These are phyloP conservation scores for Nemoura dubitans DNA, from an alignment of 2,888 invertebrate species.

Conservation along the genomic window DNA sequence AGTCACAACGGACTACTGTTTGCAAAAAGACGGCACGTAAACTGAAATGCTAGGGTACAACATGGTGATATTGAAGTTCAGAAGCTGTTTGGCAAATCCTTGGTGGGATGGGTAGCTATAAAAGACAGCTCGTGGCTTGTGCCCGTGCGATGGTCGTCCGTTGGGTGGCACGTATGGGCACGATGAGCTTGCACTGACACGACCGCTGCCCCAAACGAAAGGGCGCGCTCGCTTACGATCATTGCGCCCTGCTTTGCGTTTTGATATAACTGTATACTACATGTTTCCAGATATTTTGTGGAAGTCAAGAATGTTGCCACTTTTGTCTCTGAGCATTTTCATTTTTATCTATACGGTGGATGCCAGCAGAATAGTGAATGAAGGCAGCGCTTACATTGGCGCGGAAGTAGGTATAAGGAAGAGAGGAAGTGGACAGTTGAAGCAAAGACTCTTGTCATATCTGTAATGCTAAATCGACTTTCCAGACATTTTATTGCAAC, in stretches of 20 bases:
- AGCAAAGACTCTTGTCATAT: no score
- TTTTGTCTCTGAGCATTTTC: no score
- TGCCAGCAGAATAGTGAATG: background rate
- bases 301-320: background rate
- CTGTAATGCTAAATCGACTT: no score
- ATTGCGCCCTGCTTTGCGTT: background rate
- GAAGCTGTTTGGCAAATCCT: background rate
- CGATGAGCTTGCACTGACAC: background rate
- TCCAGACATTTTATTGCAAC: no score
- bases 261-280: background rate
- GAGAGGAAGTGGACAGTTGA: background rate
- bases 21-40: background rate
- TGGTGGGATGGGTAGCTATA: background rate
- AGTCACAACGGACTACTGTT: background rate
- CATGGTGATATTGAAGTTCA: background rate
- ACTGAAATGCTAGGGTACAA: background rate
- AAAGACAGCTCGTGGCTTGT: background rate
- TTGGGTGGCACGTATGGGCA: background rate
- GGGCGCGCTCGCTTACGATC: background rate
- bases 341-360: background rate
- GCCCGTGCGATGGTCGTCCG: background rate
- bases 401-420: no score
- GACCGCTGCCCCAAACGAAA: no score
- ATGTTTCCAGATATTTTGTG: background rate
- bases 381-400: background rate